Conservation (phyloP, 2,888 invertebrate species). For the Drepana falcataria region DNA sequence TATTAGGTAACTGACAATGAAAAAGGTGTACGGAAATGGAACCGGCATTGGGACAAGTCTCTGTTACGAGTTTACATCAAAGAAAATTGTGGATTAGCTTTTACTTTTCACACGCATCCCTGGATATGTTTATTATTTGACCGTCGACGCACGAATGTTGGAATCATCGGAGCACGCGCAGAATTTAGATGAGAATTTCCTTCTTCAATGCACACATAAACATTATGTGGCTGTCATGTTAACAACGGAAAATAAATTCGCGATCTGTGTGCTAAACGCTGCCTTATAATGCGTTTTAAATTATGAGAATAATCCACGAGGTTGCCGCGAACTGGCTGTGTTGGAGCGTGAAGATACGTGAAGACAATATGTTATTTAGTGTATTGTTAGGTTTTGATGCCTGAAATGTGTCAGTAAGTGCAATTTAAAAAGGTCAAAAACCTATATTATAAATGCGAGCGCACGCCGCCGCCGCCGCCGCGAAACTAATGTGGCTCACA, state of each 20-base stretch:
- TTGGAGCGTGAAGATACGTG: conserved; percentile 15
- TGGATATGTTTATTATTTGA: conserved; percentile 61
- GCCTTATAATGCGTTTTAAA: conserved; percentile 54
- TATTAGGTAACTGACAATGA: conserved; percentile 18
- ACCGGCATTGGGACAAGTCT: background rate
- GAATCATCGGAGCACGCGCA: conserved; percentile 65
- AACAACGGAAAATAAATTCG: conserved; percentile 69
- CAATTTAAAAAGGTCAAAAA: conserved; percentile 60
- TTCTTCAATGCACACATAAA: conserved; percentile 66
- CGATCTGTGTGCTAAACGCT: conserved; percentile 53
- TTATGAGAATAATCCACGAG: conserved; percentile 46
- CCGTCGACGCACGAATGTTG: conserved; percentile 65
- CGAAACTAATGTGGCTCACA: conserved; percentile 63
- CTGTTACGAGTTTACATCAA: background rate
- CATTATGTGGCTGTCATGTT: conserved; percentile 69
- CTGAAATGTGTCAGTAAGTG: conserved; percentile 52
- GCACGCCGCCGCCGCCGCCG: conserved; percentile 60
- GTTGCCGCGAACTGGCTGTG: conserved; percentile 23
- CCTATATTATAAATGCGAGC: conserved; percentile 68
- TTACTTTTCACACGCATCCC: conserved; percentile 71
- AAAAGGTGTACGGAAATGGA: conserved; percentile 1
- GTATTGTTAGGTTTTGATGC: conserved; percentile 17
- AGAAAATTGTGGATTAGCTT: conserved; percentile 30
- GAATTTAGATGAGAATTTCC: conserved; percentile 74
- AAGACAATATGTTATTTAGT: conserved; percentile 17